Evolutionary conservation across 2,113 vertebrate genomes (phyloP).

Genomic region (Pan troglodytes): DNA sequence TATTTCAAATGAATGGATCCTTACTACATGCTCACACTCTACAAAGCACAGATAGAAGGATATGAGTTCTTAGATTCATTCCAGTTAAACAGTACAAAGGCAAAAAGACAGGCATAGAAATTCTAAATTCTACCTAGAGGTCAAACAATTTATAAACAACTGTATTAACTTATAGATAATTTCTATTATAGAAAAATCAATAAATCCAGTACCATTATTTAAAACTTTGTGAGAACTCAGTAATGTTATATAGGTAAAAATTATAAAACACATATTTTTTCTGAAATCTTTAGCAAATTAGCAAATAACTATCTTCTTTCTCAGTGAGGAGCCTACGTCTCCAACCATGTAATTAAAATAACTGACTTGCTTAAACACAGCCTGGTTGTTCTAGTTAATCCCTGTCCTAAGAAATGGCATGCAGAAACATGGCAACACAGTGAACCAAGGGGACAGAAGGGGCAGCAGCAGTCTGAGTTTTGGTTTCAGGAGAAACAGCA

Average conservation of each 20-base stretch:
- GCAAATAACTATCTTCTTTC: background rate
- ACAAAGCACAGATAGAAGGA: background rate
- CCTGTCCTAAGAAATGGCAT: background rate
- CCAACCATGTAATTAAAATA: constrained; percentile 55
- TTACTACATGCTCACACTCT: background rate
- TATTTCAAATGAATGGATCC: background rate
- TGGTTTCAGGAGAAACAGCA: constrained; percentile 8
- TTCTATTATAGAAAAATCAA: background rate
- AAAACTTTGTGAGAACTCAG: background rate
- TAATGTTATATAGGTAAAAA: background rate
- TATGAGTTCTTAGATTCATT: background rate
- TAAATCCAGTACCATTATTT: background rate
- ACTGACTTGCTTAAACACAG: constrained; percentile 19
- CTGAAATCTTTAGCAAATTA: background rate
- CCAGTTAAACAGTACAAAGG: background rate
- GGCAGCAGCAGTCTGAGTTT: background rate
- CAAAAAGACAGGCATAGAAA: background rate
- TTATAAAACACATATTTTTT: background rate
- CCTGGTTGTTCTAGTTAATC: background rate
- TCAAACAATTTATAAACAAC: background rate
- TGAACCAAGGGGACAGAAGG: background rate
- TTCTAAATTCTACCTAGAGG: background rate
- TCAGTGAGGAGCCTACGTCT: background rate
- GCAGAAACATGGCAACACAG: background rate
- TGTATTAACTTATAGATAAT: background rate